These are phyloP conservation scores for Fissipunctia ypsillon DNA, from an alignment of 2,888 invertebrate genomes.

Conservation along the genomic window DNA sequence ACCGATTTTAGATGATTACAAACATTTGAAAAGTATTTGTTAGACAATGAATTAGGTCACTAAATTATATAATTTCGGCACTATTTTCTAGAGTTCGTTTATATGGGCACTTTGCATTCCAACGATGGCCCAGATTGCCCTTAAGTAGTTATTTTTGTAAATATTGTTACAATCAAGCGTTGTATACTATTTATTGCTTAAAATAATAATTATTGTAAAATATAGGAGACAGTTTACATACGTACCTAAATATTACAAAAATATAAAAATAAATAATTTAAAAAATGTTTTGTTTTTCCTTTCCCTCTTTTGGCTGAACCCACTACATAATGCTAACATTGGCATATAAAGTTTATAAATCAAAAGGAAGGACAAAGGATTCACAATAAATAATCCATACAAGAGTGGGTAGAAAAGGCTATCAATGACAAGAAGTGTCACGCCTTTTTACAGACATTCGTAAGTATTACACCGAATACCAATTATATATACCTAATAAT, in stretches of 20 bases:
- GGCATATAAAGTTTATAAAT: neutral
- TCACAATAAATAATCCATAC: neutral
- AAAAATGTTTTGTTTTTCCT: constrained; percentile 36
- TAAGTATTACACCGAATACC: no score
- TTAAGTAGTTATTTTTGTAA: constrained; percentile 75
- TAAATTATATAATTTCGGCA: constrained; percentile 63
- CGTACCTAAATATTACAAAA: constrained; percentile 77
- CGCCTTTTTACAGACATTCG: no score
- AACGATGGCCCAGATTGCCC: constrained; percentile 51
- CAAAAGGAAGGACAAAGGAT: neutral
- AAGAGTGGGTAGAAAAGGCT: neutral
- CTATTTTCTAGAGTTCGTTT: constrained; percentile 59
- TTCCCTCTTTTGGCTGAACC: neutral
- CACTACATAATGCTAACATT: neutral
- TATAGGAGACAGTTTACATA: constrained; percentile 78
- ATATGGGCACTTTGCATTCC: constrained; percentile 56
- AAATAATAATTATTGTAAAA: constrained; percentile 75
- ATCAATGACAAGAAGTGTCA: neutral
- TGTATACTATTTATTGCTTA: constrained; percentile 86
- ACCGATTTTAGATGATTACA: constrained; percentile 47
- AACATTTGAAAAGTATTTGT: constrained; percentile 55
- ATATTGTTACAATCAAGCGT: constrained; percentile 81
- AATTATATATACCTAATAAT: no score
- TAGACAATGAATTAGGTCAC: constrained; percentile 56
- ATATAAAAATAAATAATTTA: constrained; percentile 67